phyloP scores from a whole-genome alignment of 1,140 invertebrate genomes.

The Ctenoplectra terminalis region DNA sequence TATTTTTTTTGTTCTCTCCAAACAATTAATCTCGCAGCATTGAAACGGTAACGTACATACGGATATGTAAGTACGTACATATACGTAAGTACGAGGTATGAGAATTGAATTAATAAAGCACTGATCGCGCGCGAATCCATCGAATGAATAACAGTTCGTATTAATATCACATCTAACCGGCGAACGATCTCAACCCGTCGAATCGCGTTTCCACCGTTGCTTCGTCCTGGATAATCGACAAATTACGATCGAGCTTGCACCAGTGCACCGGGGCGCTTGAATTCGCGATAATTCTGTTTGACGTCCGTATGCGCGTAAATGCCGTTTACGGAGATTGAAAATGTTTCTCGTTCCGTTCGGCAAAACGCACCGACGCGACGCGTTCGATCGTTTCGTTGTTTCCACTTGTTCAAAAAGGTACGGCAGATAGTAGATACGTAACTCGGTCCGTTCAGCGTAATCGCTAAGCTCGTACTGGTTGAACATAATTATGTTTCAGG shows the following conservation, averaged over 20 bases:
- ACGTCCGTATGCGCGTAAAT: constrained; percentile 33
- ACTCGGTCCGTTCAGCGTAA: not conserved
- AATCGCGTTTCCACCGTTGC: constrained; percentile 53
- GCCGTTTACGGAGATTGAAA: constrained; percentile 36
- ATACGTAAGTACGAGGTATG: too few species aligned
- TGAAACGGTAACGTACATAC: too few species aligned
- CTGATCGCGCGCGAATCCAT: constrained; percentile 55
- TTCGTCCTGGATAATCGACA: constrained; percentile 59
- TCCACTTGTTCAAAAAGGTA: too few species aligned
- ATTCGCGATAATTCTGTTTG: constrained; percentile 71
- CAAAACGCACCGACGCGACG: not conserved
- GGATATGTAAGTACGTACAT: too few species aligned
- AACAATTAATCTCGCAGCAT: too few species aligned
- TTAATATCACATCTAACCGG: constrained; percentile 69
- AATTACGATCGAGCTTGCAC: constrained; percentile 67
- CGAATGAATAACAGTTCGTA: constrained; percentile 70
- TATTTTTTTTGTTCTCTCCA: too few species aligned
- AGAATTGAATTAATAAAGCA: constrained; percentile 72
- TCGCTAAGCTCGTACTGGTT: not conserved
- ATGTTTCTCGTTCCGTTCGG: constrained; percentile 18
- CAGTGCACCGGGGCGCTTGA: constrained; percentile 2
- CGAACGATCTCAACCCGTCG: constrained; percentile 40
- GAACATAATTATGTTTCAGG: not conserved
- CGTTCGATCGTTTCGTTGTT: not conserved
- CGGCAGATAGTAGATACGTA: too few species aligned